Conservation (phyloP, 2,113 vertebrate genomes). For the Castor canadensis region DNA sequence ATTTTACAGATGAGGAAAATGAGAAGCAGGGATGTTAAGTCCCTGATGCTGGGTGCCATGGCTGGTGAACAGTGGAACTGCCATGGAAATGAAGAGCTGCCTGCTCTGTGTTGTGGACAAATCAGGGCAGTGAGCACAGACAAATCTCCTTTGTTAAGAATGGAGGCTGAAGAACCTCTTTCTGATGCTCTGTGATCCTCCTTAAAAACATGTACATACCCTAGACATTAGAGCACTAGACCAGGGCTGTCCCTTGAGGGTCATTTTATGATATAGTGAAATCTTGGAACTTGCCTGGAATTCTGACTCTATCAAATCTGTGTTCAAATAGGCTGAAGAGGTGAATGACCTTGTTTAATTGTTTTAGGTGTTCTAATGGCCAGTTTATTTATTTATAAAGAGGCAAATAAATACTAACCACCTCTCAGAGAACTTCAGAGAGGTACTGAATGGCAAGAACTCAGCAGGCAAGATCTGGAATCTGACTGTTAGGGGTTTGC, state of each 20-base stretch:
- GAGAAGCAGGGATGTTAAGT: background rate
- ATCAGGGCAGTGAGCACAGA: rapidly evolving
- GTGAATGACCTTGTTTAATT: background rate
- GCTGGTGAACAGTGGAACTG: background rate
- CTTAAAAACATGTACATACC: background rate
- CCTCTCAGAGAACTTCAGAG: background rate
- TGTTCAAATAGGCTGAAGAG: background rate
- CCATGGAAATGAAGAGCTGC: background rate
- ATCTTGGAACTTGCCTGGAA: conserved; percentile 39
- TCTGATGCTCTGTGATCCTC: background rate
- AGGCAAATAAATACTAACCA: background rate
- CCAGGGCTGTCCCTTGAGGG: background rate
- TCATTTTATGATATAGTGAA: conserved; percentile 5
- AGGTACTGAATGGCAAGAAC: rapidly evolving
- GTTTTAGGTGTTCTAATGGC: background rate
- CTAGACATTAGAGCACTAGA: background rate
- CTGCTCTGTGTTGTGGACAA: background rate
- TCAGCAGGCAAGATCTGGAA: background rate
- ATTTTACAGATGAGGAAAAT: conserved; percentile 39
- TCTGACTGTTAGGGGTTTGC: background rate
- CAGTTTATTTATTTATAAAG: conserved; percentile 5
- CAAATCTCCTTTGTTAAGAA: background rate
- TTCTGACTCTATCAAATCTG: background rate
- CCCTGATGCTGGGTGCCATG: background rate
- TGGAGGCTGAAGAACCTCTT: background rate